A percentile compares a stretch with the other conserved stretches of the same genome.
Conservation (phyloP, 2,113 vertebrate species). For the Smithornis capensis region DNA sequence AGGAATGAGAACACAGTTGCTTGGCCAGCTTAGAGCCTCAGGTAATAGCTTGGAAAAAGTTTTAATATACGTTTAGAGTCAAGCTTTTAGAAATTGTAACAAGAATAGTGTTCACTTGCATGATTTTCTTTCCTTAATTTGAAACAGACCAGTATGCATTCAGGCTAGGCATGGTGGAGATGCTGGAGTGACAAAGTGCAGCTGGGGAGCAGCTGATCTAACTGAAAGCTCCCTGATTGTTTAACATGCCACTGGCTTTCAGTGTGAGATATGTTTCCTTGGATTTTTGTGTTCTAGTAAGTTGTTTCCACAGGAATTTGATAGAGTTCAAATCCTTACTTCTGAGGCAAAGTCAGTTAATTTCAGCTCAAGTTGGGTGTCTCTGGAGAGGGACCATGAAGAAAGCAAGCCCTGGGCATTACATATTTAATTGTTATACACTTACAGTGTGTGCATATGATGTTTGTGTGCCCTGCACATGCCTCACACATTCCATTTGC, state of each 20-base stretch:
- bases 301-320: background rate
- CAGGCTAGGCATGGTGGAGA: background rate
- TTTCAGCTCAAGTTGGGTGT: background rate
- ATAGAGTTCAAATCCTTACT: background rate
- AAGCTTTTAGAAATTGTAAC: background rate
- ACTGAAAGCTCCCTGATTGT: background rate
- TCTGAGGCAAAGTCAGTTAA: background rate
- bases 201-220: background rate
- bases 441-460: fast-evolving
- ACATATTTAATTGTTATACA: background rate
- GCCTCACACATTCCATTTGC: background rate
- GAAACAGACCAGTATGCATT: background rate
- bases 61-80: background rate
- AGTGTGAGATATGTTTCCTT: background rate
- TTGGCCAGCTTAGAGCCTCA: conserved; percentile 92
- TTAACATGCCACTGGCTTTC: background rate
- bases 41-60: conserved; percentile 67
- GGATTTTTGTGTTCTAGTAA: background rate
- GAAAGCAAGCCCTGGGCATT: background rate
- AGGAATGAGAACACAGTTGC: conserved; percentile 90
- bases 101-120: background rate
- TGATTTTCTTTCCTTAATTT: background rate
- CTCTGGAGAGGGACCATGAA: background rate
- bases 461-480: background rate
- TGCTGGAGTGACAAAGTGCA: background rate